Evolutionary conservation across 64 coral and sea anemone species (phyloP), one percentile per base, ranked within the genome.

Genomic region (Cladopsammia gracilis): DNA sequence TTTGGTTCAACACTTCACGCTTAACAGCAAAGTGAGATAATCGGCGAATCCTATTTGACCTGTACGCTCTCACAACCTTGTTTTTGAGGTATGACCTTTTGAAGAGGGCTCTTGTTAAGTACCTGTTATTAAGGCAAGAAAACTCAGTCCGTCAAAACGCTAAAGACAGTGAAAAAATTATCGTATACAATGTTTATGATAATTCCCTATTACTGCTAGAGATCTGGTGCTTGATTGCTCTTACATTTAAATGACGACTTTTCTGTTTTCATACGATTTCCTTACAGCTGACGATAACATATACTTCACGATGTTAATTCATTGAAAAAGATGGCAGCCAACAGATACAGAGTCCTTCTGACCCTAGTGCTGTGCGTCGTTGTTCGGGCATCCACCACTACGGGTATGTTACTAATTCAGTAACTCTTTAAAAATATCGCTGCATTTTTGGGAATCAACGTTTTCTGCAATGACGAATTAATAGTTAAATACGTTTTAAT

Each of bases 261-360:
- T 15, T 23, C 23, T 24, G 11, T 42, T 5, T 25, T 44, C 14
- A 1, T 48, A 7, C 8, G 18, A 10, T 84, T 62, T 66, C 46
- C 45, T 84, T 50, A 48, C 18, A 84, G 80, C 10, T 84, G 60
- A 84, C 42, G 62, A 73, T 46, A 18, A 48, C 3, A 75, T 45
- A 4, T 14, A 62, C 15, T 16, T 42, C 48, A 56, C 3, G 49
- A 56, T 43, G 58, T 22, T 64, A 61, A 58, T 82, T 82, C 2
- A 13, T 10, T 68, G 45, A 68, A 84, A 34, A 34, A 7, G 19
- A 84, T 84, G 80, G 22, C 19, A 64, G 80, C 2, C 61, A 22
- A 67, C 14, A 49, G 20, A 68, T 24, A 20, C 22, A n/a, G 15
- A 12, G 0, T 50, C 18, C 45, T 67, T 48, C 25, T n/a, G 16